Base-by-base conservation (phyloP, 2,797 vertebrate species). In the Cyprinella venusta region DNA sequence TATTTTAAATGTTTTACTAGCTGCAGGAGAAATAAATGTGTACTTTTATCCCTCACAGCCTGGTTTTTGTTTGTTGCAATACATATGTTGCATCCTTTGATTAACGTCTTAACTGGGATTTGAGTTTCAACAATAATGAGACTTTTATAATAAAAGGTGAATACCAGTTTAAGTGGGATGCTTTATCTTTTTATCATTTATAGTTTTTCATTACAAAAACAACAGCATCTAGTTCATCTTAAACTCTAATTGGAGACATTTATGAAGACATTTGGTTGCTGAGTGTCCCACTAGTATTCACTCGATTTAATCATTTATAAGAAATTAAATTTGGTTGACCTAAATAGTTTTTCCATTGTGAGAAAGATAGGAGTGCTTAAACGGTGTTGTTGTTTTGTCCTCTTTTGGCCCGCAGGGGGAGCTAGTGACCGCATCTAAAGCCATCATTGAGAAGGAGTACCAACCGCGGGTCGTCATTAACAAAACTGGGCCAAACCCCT, bases 361-460 rank as follows among this genome's bases (percentile, higher is more conserved):
- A 48, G 8, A 9, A 33, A 5, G 38, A 42, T 77, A 42, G 5
- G 52, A 71, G 50, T 13, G 8, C 13, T 68, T 76, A 8, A 54
- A 18, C 61, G 21, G 52, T 42, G 33, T 16, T 69, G 33, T 16
- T 69, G 33, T 10, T 4, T n/a, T 69, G 24, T 74, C 64, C n/a
- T 67, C 59, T 76, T 80, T 48, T 74, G 24, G 13, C 88, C 91
- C 87, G 30, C 89, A 99, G 98, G 98, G 98, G 84, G 98, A 99
- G 85, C 93, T 99, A 77, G 96, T 99, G 92, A 99, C 98, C 0
- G 98, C 98, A 0, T 99, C 98, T 42, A 99, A 99, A 93, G 98
- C 98, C 89, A 99, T 99, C 88, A 99, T 99, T 13, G 98, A 99
- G 89, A 99, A 99, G 83, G 98, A 99, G 82, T 99, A 98, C 89